Evolutionary conservation across 2,113 vertebrate genomes (phyloP), one percentile per base, ranked within the genome.

Genomic region (Pontoporia blainvillei): DNA sequence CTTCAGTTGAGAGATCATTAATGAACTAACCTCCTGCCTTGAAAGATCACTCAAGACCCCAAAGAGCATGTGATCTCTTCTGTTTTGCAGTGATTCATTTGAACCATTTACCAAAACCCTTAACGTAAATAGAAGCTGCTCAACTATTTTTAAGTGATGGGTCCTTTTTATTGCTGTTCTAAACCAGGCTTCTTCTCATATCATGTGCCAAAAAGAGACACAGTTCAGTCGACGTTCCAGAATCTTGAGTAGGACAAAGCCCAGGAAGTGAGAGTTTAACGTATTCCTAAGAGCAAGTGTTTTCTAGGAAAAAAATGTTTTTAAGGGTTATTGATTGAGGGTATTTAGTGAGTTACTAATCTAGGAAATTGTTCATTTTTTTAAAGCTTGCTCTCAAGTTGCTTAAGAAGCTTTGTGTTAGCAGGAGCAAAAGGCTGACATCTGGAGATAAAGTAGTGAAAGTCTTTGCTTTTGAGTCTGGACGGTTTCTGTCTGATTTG

Each of bases 1-100:
- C 98, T 98, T 98, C 98, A 98, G 95, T 98, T 98, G 98, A 87
- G 96, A 98, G 98, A 98, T 99, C 97, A 97, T 98, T 99, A 98
- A 98, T 98, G 98, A 98, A 97, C 98, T 98, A 97, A 98, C 98
- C 97, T 96, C 94, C 96, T 97, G 95, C 98, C 96, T 97, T 97
- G 97, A 97, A 97, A 97, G 97, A 97, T 97, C 96, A 95, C 97
- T 98, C 95, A 97, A 96, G 97, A 94, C 97, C 96, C 93, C 95
- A 75, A 85, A 96, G 95, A 97, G 62, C 97, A 91, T 94, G 98
- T 92, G 97, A 97, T 95, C 97, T 98, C 97, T 89, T 93, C 89
- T 96, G 88, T 96, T 97, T 93, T 91, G 87, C 96, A 97, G 94
- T 89, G 88, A 96, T 89, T 97, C 97, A 89, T 96, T 97, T 62